These are phyloP conservation scores for Myotis pilosus DNA, from an alignment of 2,797 vertebrate genomes.

Conservation along the genomic window DNA sequence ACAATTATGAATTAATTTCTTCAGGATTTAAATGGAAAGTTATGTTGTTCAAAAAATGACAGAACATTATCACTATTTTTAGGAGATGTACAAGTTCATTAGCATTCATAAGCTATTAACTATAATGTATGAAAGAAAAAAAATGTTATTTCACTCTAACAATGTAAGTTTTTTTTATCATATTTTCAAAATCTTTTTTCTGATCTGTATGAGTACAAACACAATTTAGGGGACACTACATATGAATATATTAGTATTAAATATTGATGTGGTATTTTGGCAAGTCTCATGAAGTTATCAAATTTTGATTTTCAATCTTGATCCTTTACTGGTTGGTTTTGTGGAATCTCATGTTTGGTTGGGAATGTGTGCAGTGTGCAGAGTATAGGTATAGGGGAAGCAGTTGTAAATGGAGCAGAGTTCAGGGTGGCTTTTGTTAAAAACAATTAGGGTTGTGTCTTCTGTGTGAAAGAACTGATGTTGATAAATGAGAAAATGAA, in stretches of 20 bases:
- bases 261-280: not conserved
- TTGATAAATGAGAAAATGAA: not conserved
- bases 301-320: not conserved
- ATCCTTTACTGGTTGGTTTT: not conserved
- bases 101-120: not conserved
- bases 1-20: not conserved
- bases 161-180: not conserved
- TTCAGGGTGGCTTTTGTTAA: not conserved
- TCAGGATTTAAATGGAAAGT: not conserved
- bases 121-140: not conserved
- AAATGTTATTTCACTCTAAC: slow-evolving; percentile 17
- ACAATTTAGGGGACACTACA: not conserved
- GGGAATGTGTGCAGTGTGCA: not conserved
- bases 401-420: not conserved
- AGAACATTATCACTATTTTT: not conserved
- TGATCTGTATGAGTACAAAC: not conserved
- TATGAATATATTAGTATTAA: not conserved
- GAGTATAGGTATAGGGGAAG: rapidly evolving
- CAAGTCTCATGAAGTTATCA: not conserved
- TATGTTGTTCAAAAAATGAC: not conserved
- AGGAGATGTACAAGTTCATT: not conserved
- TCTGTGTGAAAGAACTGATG: not conserved
- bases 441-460: not conserved
- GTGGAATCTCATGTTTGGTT: not conserved
- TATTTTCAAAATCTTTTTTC: not conserved